Base-by-base conservation (phyloP, 2,888 invertebrate genomes). In the Chrysolina americana region DNA sequence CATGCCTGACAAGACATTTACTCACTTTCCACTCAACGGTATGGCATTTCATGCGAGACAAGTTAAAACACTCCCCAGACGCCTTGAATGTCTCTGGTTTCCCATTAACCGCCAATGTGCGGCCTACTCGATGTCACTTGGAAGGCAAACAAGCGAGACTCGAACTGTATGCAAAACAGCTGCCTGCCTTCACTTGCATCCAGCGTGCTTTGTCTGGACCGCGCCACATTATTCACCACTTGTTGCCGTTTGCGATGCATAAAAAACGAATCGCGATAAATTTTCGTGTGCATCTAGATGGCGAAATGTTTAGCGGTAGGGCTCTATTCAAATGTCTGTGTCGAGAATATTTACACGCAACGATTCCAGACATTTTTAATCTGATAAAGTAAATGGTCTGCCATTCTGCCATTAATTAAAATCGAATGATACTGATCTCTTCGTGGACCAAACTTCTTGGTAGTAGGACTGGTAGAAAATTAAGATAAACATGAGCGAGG, bases 81-180 rank as follows among this genome's bases (percentile, higher is more conserved):
- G 59, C 59, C 59, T 59, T n/a, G 59, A 59, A 71, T 69, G 59
- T 59, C 44, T 65, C 68, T 59, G 50, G 64, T 64, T 64, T 41
- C 28, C 47, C 41, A 62, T 64, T 19, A 65, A 44, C 36, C 28
- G 65, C 69, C 65, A 62, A 21, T 63, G n/a, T n/a, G 36, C 66
- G 50, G 66, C 66, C 66, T 17, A 68, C 69, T 69, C 69, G 50
- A 36, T 71, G 21, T 28, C 71, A 68, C 48, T 56, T 41, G 41
- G 23, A 71, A 63, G 68, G 70, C 73, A 73, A 63, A 65, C 79
- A 78, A 78, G 78, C 75, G 76, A 78, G 76, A 80, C 79, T 75
- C 79, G 78, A 76, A 75, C 75, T 76, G 76, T 79, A 82, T 82
- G 82, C 81, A 82, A 82, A 82, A 81, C 81, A 81, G 80, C 80